Evolutionary conservation across 2,113 vertebrate genomes (phyloP).

Genomic region (Pseudois nayaur): DNA sequence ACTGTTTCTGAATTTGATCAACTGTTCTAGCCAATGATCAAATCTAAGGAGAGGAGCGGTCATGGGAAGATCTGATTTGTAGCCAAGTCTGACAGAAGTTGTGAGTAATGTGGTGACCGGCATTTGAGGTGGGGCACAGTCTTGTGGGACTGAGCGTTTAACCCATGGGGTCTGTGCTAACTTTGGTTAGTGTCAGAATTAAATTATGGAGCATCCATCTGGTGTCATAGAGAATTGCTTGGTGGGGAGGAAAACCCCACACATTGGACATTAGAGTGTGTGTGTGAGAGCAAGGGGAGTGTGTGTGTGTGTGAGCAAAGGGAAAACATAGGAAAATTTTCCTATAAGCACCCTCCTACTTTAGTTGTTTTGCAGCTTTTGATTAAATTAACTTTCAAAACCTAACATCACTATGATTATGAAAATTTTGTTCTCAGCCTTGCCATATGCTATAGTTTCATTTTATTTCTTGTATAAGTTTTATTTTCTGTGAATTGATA

Average conservation of each 20-base stretch:
- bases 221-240: background rate
- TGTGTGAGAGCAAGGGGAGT: background rate
- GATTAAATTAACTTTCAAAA: background rate
- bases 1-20: background rate
- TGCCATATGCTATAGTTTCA: background rate
- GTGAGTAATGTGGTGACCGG: background rate
- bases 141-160: background rate
- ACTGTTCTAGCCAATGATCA: background rate
- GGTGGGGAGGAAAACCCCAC: background rate
- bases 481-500: background rate
- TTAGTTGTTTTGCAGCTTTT: background rate
- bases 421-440: background rate
- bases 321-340: background rate
- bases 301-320: background rate
- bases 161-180: background rate
- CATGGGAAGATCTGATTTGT: background rate
- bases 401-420: background rate
- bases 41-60: background rate
- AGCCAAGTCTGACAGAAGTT: background rate
- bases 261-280: background rate
- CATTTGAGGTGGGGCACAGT: background rate
- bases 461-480: background rate
- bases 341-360: background rate
- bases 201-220: background rate
- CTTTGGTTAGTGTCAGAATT: background rate